Base-by-base conservation (phyloP, 2,888 invertebrate genomes). In the Drosophila histrio region DNA sequence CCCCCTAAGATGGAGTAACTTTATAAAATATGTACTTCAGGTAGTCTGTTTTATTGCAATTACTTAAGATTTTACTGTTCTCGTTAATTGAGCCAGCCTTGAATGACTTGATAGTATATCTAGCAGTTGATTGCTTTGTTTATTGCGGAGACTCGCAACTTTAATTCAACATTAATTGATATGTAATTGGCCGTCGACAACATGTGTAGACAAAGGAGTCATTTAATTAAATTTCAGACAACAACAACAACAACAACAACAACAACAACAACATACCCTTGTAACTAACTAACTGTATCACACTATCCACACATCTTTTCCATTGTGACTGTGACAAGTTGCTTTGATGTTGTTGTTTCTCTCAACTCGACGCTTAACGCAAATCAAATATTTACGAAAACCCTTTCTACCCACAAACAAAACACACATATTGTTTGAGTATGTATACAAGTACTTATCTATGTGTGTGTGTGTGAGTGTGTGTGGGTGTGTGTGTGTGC, bases 21-120 rank as follows among this genome's bases (percentile, higher is more conserved):
- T 83, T 79, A 84, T 82, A 82, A 82, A 88, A 87, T 84, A 88
- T 82, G 85, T 82, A 88, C 82, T 82, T 60, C 75, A 70, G 85
- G 89, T 88, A 83, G 82, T 88, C 82, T 80, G 71, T 83, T 83
- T 83, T 88, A 83, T 83, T 88, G 89, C 82, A 87, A 83, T 83
- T 83, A 82, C 82, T 82, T 82, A 88, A 88, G 82, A 87, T 83
- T 88, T 88, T 84, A 88, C 89, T 87, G 87, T 60, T 54, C 44
- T 46, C 75, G 89, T 88, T 88, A 83, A 83, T 83, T 83, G 82
- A 87, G 89, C 89, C 73, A 87, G 89, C 89, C 73, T 84, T 77
- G 87, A 56, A 80, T 77, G 70, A 65, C 69, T 77, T 66, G 39
- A 76, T 72, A 21, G 39, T 21, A 21, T n/a, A 4, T 2, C 26